Evolutionary conservation across 2,888 invertebrate species (phyloP).

Genomic region (Sclerodermus sp.): DNA sequence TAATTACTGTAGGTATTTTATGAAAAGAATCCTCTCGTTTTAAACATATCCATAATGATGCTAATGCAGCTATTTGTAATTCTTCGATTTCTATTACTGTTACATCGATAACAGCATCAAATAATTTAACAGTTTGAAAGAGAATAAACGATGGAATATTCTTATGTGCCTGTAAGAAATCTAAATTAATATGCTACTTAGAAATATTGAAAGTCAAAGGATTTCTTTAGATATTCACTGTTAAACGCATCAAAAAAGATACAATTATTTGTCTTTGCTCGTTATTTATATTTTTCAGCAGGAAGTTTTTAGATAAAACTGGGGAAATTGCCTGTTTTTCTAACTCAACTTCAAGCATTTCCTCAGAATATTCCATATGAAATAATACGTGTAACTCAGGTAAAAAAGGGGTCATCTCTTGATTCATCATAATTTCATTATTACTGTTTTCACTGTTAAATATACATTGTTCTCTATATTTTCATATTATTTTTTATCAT

Average conservation of each 20-base stretch:
- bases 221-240: conserved; percentile 16
- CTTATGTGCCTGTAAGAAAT: conserved; percentile 28
- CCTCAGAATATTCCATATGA: too few relatives aligned
- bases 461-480: too few relatives aligned
- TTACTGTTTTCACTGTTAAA: too few relatives aligned
- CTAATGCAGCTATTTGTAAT: conserved; percentile 35
- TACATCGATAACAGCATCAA: conserved; percentile 35
- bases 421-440: too few relatives aligned
- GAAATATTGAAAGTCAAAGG: background rate
- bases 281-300: conserved; percentile 21
- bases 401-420: too few relatives aligned
- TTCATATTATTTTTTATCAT: too few relatives aligned
- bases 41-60: conserved; percentile 40
- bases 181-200: background rate
- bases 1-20: conserved; percentile 31
- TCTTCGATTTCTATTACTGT: conserved; percentile 14
- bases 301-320: conserved; percentile 21
- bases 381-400: too few relatives aligned
- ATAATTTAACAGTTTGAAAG: conserved; percentile 40
- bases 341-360: background rate
- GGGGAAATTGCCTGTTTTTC: conserved; percentile 1
- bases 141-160: conserved; percentile 30
- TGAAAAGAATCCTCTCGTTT: conserved; percentile 30
- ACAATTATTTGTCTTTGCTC: conserved; percentile 36
- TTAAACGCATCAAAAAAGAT: conserved; percentile 27